Evolutionary conservation across 2,113 vertebrate species (phyloP), one percentile per base, ranked within the genome.

Genomic region (Grammomys surdaster): DNA sequence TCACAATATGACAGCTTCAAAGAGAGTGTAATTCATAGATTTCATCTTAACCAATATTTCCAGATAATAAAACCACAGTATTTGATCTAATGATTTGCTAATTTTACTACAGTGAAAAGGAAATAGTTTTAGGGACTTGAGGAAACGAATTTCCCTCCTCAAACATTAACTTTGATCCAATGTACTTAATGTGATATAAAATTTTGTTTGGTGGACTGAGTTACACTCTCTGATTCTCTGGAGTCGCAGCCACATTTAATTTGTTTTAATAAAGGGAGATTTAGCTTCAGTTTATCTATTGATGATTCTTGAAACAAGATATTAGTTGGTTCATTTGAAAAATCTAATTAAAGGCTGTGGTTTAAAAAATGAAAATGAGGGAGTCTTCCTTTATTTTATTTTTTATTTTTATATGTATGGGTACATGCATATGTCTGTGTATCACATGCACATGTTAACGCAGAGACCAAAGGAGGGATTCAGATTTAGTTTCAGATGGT

Each of bases 241-340:
- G 90, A 90, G 70, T 90, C 90, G 72, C 63, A 82, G 48, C 91
- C 84, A 48, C 43, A 89, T 97, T 97, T 90, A 96, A 96, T 95
- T 96, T 82, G 63, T 89, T 73, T 90, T 95, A 88, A 95, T 94
- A 90, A 89, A 96, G 36, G 73, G 31, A 24, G n/a, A 54, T 92
- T 97, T 92, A 92, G 40, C 73, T 96, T 91, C 95, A 67, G 76
- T 94, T 93, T 88, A 87, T 73, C 95, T 97, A 51, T 73, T 88
- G 54, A 94, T 96, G 82, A 75, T 56, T 94, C 86, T 92, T 95
- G 48, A 92, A 97, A 89, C n/a, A 91, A 90, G 46, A 90, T 96
- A 95, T 95, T 86, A 86, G 73, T 95, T 96, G 67, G 65, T 88
- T 97, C 43, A 92, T 95, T 97, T 96, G n/a, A 90, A 82, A 28